Evolutionary conservation across 2,797 vertebrate genomes (phyloP).

Genomic region (Sebastes taczanowskii): DNA sequence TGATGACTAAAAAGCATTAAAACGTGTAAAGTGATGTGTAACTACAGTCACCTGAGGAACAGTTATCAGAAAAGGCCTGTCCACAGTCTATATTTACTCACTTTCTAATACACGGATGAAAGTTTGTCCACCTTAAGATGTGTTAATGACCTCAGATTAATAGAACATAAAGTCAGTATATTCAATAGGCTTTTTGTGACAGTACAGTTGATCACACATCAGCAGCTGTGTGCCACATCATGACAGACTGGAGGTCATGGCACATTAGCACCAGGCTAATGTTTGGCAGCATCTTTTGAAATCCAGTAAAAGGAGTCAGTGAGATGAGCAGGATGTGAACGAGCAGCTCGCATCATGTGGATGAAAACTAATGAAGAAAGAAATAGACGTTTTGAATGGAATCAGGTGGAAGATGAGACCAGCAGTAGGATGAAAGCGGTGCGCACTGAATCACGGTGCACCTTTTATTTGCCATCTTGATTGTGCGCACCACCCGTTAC

Average conservation of each 20-base stretch:
- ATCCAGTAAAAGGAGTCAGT: neutral
- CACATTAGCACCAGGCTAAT: constrained; percentile 42
- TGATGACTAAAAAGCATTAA: neutral
- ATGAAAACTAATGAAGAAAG: constrained; percentile 7
- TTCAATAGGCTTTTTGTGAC: neutral
- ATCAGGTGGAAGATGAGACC: neutral
- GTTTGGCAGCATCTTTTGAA: constrained; percentile 18
- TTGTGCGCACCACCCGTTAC: constrained; percentile 27
- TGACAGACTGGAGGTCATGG: constrained; percentile 43
- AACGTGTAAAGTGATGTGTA: neutral
- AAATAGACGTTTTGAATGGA: neutral
- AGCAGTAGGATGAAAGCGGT: constrained; percentile 9
- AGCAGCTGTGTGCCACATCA: constrained; percentile 40
- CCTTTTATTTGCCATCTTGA: constrained; percentile 66
- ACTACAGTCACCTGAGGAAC: neutral
- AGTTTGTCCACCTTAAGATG: neutral
- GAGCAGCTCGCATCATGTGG: neutral
- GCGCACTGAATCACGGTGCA: constrained; percentile 44
- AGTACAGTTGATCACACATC: neutral
- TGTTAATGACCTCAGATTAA: neutral
- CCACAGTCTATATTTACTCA: neutral
- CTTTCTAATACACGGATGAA: neutral
- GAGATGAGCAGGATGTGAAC: neutral
- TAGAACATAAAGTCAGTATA: neutral
- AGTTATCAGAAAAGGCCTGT: neutral